Conservation (phyloP, 2,113 vertebrate species). For the Cygnus buccinator region DNA sequence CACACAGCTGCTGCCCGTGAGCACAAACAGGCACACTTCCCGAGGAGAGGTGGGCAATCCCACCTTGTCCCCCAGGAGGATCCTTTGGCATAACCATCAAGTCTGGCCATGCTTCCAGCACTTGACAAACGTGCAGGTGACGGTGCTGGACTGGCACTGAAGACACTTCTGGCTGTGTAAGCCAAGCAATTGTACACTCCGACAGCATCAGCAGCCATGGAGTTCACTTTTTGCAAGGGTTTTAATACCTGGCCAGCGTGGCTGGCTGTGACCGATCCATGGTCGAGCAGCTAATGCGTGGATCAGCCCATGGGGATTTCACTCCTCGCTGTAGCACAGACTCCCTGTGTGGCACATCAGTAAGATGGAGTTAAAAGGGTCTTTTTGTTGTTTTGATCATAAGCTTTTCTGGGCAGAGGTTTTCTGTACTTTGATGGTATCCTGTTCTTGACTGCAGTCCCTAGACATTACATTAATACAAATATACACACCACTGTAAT, state of each 20-base stretch:
- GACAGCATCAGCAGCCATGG: neutral
- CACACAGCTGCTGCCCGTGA: neutral
- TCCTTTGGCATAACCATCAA: rapidly evolving
- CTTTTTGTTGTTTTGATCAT: neutral
- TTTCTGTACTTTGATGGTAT: neutral
- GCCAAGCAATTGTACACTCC: neutral
- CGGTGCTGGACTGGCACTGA: neutral
- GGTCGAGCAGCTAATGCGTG: neutral
- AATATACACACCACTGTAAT: neutral
- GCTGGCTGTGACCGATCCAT: neutral
- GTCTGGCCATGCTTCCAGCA: neutral
- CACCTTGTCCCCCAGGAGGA: neutral
- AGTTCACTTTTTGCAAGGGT: neutral
- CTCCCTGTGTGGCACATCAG: neutral
- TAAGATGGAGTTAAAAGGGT: neutral
- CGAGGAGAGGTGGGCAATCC: neutral
- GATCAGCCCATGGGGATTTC: neutral
- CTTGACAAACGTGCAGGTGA: neutral
- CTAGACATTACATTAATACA: neutral
- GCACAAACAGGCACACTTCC: rapidly evolving
- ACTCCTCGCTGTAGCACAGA: neutral
- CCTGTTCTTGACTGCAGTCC: neutral
- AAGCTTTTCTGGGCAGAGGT: neutral
- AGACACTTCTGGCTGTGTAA: neutral
- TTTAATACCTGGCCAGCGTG: neutral